phyloP scores from a whole-genome alignment of 2,113 vertebrate species.

The Platysteira castanea region DNA sequence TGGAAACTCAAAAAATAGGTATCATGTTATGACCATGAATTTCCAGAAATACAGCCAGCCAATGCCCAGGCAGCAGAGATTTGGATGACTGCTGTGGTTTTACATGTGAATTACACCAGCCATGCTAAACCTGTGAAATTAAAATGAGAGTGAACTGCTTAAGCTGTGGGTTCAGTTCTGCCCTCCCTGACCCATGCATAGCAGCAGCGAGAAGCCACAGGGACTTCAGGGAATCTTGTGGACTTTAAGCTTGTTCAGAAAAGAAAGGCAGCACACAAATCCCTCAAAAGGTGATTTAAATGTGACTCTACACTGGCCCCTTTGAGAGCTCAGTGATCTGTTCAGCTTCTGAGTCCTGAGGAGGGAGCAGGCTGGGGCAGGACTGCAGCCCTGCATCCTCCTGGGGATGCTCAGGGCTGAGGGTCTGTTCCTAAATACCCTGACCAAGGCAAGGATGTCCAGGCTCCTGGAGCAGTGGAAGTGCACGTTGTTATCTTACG shows the following conservation, averaged over 20 bases:
- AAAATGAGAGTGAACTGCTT: constrained; percentile 2
- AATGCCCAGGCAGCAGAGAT: constrained; percentile 24
- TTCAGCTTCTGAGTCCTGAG: neutral
- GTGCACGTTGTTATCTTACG: neutral
- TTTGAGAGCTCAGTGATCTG: neutral
- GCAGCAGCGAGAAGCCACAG: neutral
- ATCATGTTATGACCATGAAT: constrained; percentile 24
- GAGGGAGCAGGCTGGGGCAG: neutral
- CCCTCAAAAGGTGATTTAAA: neutral
- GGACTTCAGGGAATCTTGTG: neutral
- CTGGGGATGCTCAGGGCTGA: accelerated
- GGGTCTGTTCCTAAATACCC: neutral
- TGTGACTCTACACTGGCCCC: neutral
- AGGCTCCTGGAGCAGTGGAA: neutral
- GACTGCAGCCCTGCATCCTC: neutral
- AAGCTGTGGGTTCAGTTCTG: neutral
- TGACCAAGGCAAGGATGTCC: neutral
- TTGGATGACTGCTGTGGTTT: constrained; percentile 30
- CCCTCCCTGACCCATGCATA: neutral
- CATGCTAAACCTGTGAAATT: constrained; percentile 1
- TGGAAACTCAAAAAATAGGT: constrained; percentile 55
- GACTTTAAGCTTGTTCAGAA: neutral
- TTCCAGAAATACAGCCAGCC: constrained; percentile 59
- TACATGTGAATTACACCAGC: neutral
- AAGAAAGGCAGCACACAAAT: neutral